Evolutionary conservation across 2,113 vertebrate species (phyloP).

Genomic region (Solea solea): DNA sequence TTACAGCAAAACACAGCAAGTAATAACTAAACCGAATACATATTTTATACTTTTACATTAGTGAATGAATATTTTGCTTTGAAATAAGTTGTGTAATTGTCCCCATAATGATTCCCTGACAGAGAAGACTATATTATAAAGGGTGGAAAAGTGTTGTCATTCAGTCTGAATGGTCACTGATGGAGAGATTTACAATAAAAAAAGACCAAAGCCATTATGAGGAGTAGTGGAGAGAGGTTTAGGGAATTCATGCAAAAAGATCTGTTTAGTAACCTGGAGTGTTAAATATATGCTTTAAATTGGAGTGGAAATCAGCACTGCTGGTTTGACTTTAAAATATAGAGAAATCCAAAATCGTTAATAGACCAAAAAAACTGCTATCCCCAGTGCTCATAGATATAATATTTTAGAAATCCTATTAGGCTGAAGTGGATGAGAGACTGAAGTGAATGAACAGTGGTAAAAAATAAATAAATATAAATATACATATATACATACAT

Average conservation of each 20-base stretch:
- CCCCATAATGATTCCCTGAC: conserved; percentile 1
- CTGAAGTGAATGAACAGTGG: conserved; percentile 3
- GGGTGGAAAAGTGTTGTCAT: background rate
- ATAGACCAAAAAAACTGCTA: background rate
- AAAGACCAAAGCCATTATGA: background rate
- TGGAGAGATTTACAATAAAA: background rate
- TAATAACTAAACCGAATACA: conserved; percentile 33
- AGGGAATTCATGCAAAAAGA: too few relatives aligned
- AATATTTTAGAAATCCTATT: conserved; percentile 20
- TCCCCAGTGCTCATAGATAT: conserved; percentile 11
- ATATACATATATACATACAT: too few relatives aligned
- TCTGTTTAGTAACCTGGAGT: too few relatives aligned
- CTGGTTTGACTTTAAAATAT: background rate
- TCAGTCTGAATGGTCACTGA: background rate
- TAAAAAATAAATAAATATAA: conserved; percentile 6
- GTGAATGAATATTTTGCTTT: conserved; percentile 31
- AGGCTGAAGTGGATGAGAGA: conserved; percentile 21
- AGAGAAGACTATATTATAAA: background rate
- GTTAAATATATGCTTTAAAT: background rate
- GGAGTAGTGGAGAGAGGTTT: too few relatives aligned
- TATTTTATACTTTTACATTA: conserved; percentile 26
- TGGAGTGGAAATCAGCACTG: background rate
- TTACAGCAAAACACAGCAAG: conserved; percentile 26
- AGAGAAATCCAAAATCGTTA: background rate
- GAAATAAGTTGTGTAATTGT: background rate